phyloP scores from a whole-genome alignment of 2,888 invertebrate genomes.

The Microchrysa polita region DNA sequence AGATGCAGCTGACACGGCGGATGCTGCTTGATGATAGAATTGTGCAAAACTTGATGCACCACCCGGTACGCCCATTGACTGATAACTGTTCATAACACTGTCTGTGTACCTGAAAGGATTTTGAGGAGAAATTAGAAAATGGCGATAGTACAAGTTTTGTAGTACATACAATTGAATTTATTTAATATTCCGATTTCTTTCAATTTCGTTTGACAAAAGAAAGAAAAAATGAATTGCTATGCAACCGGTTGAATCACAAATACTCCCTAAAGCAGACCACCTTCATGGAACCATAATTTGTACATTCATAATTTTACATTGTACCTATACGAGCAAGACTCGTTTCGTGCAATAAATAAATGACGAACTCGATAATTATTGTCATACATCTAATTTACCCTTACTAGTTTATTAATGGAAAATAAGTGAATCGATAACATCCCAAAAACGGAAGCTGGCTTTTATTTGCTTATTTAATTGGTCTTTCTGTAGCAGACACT shows the following conservation, averaged over 20 bases:
- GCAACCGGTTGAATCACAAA: background rate
- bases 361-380: too few species aligned
- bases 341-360: too few species aligned
- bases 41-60: conserved; percentile 72
- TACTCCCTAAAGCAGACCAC: background rate
- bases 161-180: background rate
- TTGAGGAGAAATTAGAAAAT: too few species aligned
- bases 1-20: conserved; percentile 79
- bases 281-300: too few species aligned
- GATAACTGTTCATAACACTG: conserved; percentile 65
- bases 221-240: background rate
- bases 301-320: too few species aligned
- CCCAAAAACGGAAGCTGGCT: too few species aligned
- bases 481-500: too few species aligned
- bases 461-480: too few species aligned
- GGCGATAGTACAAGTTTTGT: background rate
- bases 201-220: background rate
- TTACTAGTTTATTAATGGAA: too few species aligned
- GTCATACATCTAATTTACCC: too few species aligned
- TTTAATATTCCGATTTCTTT: background rate
- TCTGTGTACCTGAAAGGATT: conserved; percentile 62
- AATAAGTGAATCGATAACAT: too few species aligned
- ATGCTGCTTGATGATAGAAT: conserved; percentile 85
- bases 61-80: conserved; percentile 65
- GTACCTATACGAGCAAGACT: too few species aligned